Conservation (phyloP, 2,113 vertebrate genomes). For the Mustela lutreola region DNA sequence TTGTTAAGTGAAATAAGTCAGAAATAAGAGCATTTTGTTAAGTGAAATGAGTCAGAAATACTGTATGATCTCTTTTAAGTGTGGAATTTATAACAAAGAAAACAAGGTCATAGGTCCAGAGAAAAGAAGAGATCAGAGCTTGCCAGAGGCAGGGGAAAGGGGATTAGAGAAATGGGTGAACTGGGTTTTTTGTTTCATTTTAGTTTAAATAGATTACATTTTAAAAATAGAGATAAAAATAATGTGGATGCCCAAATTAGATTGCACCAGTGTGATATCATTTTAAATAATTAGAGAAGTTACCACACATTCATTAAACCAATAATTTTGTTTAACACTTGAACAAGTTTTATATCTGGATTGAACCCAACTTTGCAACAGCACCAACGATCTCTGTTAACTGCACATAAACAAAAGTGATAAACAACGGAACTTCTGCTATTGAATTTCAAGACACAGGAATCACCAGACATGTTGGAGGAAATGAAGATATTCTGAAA, state of each 20-base stretch:
- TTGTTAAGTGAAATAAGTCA: too few species aligned
- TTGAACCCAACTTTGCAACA: background rate
- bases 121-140: background rate
- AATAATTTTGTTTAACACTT: background rate
- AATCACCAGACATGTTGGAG: background rate
- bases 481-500: slow-evolving; percentile 13
- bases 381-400: background rate
- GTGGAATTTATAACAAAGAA: background rate
- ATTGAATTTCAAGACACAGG: slow-evolving; percentile 52
- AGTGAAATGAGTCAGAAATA: background rate
- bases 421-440: background rate
- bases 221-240: background rate
- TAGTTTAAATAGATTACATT: background rate
- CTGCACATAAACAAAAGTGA: background rate
- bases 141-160: background rate
- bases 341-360: background rate
- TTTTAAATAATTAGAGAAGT: slow-evolving; percentile 40
- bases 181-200: background rate
- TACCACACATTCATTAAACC: background rate
- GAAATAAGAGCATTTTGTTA: background rate
- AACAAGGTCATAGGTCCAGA: background rate
- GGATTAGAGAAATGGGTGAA: background rate
- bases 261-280: background rate
- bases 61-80: background rate
- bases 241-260: background rate